Evolutionary conservation across 2,797 vertebrate species (phyloP).

Genomic region (Tamandua tetradactyla): DNA sequence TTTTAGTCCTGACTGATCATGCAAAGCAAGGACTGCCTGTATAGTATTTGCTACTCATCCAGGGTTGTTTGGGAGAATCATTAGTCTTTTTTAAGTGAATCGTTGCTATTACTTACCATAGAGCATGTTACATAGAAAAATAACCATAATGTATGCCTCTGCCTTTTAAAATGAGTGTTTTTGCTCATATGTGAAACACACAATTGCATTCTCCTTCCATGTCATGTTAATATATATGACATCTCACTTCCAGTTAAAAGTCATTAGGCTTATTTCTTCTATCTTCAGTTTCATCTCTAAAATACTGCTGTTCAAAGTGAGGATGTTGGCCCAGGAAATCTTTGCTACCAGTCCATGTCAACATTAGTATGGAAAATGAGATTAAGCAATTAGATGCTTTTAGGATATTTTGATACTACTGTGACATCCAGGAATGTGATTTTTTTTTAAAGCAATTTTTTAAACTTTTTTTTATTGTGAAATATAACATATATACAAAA

Average conservation of each 20-base stretch:
- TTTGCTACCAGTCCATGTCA: not conserved
- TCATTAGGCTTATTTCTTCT: not conserved
- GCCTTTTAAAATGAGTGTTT: not conserved
- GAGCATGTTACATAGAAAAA: not conserved
- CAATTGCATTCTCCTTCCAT: not conserved
- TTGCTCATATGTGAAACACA: not conserved
- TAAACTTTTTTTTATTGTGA: no score
- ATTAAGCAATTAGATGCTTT: not conserved
- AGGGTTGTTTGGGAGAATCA: not conserved
- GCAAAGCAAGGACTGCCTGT: not conserved
- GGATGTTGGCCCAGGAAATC: not conserved
- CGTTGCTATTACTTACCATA: not conserved
- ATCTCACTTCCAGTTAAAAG: not conserved
- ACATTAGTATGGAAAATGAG: not conserved
- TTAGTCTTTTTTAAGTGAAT: not conserved
- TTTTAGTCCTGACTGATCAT: not conserved
- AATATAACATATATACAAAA: no score
- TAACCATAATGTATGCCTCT: not conserved
- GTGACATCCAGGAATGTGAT: not conserved
- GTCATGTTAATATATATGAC: not conserved
- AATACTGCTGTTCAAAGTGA: not conserved
- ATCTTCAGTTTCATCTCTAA: not conserved
- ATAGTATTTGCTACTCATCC: not conserved
- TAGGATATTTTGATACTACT: not conserved
- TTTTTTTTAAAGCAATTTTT: not conserved